Conservation (phyloP, 2,888 invertebrate genomes). For the Leptinotarsa juncta region DNA sequence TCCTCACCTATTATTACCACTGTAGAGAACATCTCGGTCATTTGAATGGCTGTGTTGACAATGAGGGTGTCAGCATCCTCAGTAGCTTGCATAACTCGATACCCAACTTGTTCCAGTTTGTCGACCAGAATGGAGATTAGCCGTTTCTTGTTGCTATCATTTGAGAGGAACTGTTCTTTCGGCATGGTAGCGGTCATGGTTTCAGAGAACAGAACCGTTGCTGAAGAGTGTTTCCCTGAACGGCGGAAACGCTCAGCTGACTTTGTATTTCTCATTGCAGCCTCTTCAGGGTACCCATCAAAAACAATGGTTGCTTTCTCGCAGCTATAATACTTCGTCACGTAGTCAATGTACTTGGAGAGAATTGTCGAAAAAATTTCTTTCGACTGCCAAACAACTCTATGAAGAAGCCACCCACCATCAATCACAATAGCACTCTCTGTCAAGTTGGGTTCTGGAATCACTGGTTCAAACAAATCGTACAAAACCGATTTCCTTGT, state of each 20-base stretch:
- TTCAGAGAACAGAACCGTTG: slow-evolving; percentile 28
- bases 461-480: slow-evolving; percentile 25
- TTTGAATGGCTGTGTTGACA: slow-evolving; percentile 24
- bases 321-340: neutral
- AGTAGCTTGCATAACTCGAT: slow-evolving; percentile 11
- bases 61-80: slow-evolving; percentile 18
- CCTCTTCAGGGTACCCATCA: slow-evolving; percentile 18
- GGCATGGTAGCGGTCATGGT: slow-evolving; percentile 22
- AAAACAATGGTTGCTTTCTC: slow-evolving; percentile 14
- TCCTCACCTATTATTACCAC: slow-evolving; percentile 25
- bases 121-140: slow-evolving; percentile 9
- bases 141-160: slow-evolving; percentile 25
- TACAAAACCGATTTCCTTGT: slow-evolving; percentile 28
- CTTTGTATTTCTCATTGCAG: slow-evolving; percentile 9
- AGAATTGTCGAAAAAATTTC: slow-evolving; percentile 15
- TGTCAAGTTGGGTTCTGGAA: slow-evolving; percentile 19
- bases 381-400: slow-evolving; percentile 17
- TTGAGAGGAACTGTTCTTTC: slow-evolving; percentile 22
- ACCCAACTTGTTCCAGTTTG: slow-evolving; percentile 15
- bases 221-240: slow-evolving; percentile 25
- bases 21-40: slow-evolving; percentile 19
- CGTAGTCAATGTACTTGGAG: slow-evolving; percentile 8
- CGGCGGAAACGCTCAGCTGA: slow-evolving; percentile 27
- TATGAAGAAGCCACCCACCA: slow-evolving; percentile 15
- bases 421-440: slow-evolving; percentile 24